Conservation (phyloP, 2,797 vertebrate species). For the Linurgus olivaceus region DNA sequence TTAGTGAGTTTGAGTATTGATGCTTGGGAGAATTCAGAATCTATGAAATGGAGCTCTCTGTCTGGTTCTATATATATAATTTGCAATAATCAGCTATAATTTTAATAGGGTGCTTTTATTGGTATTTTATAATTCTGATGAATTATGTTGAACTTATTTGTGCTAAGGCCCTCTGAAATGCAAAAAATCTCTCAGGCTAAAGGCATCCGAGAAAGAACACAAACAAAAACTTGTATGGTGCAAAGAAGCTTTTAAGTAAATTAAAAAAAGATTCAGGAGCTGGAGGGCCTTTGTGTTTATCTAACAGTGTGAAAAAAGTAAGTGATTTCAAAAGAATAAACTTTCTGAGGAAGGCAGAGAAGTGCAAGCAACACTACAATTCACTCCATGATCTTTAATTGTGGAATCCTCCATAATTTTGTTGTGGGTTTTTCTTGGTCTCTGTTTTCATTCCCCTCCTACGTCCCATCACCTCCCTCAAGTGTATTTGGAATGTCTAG, state of each 20-base stretch:
- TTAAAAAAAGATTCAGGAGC: background rate
- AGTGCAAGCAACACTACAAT: background rate
- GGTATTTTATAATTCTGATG: background rate
- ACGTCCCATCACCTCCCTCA: rapidly evolving
- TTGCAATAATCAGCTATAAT: background rate
- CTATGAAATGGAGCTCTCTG: background rate
- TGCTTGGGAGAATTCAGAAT: background rate
- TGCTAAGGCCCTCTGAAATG: background rate
- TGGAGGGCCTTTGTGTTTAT: background rate
- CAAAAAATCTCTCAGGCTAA: background rate
- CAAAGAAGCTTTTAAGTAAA: background rate
- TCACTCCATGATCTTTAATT: background rate
- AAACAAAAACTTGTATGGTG: background rate
- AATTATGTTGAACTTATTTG: background rate
- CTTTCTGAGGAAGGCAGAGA: background rate
- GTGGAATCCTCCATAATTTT: background rate
- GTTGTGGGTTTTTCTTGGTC: rapidly evolving
- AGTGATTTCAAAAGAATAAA: background rate
- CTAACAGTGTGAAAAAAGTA: background rate
- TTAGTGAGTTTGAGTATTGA: background rate
- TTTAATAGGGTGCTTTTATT: background rate
- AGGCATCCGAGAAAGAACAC: background rate
- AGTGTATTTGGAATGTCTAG: background rate
- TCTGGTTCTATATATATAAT: background rate
- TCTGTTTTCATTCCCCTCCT: rapidly evolving